Evolutionary conservation across 2,888 invertebrate species (phyloP).

Genomic region (Cosmia pyralina): DNA sequence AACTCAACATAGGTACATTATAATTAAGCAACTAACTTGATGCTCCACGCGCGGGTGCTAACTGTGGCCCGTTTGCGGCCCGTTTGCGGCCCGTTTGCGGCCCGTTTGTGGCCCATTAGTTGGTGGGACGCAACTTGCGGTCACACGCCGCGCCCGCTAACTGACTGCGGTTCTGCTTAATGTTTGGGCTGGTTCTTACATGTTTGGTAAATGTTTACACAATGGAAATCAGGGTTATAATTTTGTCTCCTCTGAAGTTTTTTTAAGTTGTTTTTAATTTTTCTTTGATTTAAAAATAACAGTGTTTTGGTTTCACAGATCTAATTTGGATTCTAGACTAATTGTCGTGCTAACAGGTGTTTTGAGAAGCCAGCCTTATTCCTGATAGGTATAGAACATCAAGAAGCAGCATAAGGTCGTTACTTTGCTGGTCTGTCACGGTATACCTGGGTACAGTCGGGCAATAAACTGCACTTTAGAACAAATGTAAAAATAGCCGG

Average conservation of each 20-base stretch:
- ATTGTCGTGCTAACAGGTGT: not conserved
- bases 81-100: constrained; percentile 63
- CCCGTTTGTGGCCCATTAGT: constrained; percentile 60
- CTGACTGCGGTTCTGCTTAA: constrained; percentile 32
- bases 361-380: not conserved
- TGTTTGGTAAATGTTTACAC: constrained; percentile 13
- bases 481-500: not conserved
- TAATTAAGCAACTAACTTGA: constrained; percentile 2
- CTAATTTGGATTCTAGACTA: not conserved
- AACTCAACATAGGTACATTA: not conserved
- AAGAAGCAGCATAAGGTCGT: too few relatives aligned
- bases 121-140: constrained; percentile 53
- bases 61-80: constrained; percentile 60
- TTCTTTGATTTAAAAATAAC: too few relatives aligned
- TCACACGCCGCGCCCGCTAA: constrained; percentile 52
- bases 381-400: not conserved
- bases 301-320: not conserved
- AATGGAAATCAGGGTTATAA: not conserved
- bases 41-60: constrained; percentile 45
- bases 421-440: too few relatives aligned
- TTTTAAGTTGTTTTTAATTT: not conserved
- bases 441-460: too few relatives aligned
- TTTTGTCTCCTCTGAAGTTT: not conserved
- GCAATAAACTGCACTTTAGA: not conserved
- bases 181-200: constrained; percentile 30